These are phyloP conservation scores for Caretta caretta DNA, from an alignment of 2,113 vertebrate species.

Conservation along the genomic window DNA sequence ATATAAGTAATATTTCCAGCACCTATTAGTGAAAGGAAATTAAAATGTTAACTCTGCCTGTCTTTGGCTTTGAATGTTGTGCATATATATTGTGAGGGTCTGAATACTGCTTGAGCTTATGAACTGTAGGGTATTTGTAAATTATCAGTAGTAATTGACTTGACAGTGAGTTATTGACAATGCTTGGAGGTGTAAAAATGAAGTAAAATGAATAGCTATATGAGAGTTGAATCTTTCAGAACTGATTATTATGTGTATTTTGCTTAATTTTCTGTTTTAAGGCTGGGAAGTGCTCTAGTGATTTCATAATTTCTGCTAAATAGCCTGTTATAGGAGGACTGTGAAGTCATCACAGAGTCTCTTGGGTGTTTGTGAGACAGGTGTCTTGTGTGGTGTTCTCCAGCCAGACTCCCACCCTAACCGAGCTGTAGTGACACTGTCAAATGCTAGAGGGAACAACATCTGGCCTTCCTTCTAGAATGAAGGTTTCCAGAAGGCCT, in stretches of 20 bases:
- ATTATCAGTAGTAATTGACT: not conserved
- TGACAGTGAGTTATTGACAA: not conserved
- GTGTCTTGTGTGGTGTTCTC: not conserved
- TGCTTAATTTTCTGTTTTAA: not conserved
- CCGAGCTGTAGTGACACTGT: not conserved
- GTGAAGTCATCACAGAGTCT: not conserved
- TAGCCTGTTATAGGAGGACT: not conserved
- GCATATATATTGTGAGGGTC: not conserved
- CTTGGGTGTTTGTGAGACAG: not conserved
- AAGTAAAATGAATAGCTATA: not conserved
- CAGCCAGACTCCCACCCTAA: not conserved
- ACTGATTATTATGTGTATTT: not conserved
- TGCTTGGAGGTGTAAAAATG: not conserved
- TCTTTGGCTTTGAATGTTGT: not conserved
- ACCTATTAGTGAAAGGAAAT: conserved; percentile 2
- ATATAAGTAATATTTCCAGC: not conserved
- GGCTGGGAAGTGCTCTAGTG: not conserved
- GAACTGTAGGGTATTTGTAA: not conserved
- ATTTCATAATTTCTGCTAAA: not conserved
- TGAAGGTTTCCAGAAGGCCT: not conserved
- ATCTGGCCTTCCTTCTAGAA: not conserved
- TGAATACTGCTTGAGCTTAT: not conserved
- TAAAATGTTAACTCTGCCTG: conserved; percentile 13
- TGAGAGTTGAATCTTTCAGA: not conserved
- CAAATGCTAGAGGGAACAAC: not conserved